Conservation (phyloP, 37 sponge, comb jelly and placozoan species). For the Chondrilla cf. caribensis region DNA sequence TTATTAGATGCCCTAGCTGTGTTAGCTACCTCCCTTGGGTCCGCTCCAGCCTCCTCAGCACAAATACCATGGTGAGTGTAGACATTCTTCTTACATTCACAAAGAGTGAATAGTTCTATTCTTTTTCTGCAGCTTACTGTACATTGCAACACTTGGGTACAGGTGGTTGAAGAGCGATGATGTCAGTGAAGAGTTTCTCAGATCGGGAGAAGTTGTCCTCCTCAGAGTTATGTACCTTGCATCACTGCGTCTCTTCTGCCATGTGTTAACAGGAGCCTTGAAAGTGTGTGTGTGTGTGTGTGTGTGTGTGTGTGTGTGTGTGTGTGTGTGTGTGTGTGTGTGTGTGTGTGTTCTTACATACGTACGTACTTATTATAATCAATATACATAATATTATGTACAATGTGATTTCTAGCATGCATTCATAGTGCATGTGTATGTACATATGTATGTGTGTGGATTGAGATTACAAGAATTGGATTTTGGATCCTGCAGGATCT, state of each 20-base stretch:
- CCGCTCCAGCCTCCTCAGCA: conserved; percentile 46
- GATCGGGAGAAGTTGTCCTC: conserved; percentile 53
- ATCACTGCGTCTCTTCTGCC: conserved; percentile 48
- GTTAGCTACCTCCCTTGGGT: conserved; percentile 46
- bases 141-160: conserved; percentile 64
- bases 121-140: conserved; percentile 40
- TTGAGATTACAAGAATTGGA: too few relatives aligned
- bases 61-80: conserved; percentile 63
- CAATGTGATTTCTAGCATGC: too few relatives aligned
- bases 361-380: neutral
- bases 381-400: neutral
- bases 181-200: conserved; percentile 23
- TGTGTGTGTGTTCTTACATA: neutral
- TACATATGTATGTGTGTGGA: too few relatives aligned
- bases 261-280: conserved; percentile 5
- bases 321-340: neutral
- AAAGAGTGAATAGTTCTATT: too few relatives aligned
- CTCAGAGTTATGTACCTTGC: conserved; percentile 52
- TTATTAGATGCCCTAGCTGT: conserved; percentile 18
- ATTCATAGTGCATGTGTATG: too few relatives aligned
- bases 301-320: conserved; percentile 11
- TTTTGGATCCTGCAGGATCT: neutral
- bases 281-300: neutral
- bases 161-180: conserved; percentile 73
- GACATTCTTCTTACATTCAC: neutral